Conservation (phyloP, 1,140 invertebrate genomes). For the Coelopa frigida region DNA sequence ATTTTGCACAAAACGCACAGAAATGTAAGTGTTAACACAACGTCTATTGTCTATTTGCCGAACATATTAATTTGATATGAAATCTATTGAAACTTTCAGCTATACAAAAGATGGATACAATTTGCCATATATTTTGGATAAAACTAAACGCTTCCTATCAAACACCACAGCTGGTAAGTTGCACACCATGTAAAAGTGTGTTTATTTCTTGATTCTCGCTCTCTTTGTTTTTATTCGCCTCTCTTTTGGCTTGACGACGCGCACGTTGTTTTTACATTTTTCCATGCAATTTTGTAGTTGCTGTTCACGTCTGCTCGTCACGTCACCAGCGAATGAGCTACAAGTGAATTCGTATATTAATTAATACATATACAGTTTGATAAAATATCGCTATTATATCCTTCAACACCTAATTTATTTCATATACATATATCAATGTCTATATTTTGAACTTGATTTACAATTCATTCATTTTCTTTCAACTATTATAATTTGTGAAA, state of each 20-base stretch:
- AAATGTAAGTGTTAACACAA: constrained; percentile 33
- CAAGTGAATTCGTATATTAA: no score
- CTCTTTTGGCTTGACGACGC: no score
- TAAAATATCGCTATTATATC: neutral
- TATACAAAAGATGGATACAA: constrained; percentile 44
- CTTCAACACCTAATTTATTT: neutral
- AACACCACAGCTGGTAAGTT: constrained; percentile 43
- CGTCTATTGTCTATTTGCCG: neutral
- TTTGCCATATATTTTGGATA: constrained; percentile 44
- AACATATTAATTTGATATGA: constrained; percentile 8
- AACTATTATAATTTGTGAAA: constrained; percentile 3
- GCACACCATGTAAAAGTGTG: no score
- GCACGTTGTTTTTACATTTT: no score
- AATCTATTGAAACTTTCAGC: constrained; percentile 17
- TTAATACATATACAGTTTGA: no score
- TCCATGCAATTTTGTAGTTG: neutral
- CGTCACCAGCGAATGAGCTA: no score
- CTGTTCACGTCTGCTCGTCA: neutral
- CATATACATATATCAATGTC: neutral
- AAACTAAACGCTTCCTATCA: constrained; percentile 43
- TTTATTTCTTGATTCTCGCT: no score
- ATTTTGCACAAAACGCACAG: constrained; percentile 43
- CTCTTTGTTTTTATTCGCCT: no score
- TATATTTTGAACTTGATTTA: constrained; percentile 3
- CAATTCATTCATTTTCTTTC: constrained; percentile 9